Conservation (phyloP, 1,140 invertebrate species). For the Formica exsecta region DNA sequence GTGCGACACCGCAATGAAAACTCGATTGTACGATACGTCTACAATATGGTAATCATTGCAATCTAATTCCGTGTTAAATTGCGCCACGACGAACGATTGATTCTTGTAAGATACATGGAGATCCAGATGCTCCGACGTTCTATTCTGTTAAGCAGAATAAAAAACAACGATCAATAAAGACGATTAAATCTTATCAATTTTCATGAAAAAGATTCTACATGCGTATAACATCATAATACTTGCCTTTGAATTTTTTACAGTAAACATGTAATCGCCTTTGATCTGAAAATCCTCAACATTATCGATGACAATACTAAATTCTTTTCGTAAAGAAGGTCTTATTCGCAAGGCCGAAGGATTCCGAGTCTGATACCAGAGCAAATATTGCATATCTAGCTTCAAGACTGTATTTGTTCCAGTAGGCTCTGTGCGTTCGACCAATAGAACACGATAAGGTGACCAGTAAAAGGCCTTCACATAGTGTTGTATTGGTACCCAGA, state of each 20-base stretch:
- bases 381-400: slow-evolving; percentile 80
- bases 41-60: slow-evolving; percentile 92
- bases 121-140: slow-evolving; percentile 87
- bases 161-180: not conserved
- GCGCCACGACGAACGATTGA: slow-evolving; percentile 90
- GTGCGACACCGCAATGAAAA: slow-evolving; percentile 95
- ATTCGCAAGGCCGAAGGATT: not conserved
- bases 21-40: slow-evolving; percentile 92
- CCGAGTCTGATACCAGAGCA: not conserved
- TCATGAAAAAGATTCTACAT: not conserved
- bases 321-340: slow-evolving; percentile 7
- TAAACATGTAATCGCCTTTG: slow-evolving; percentile 94
- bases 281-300: slow-evolving; percentile 94
- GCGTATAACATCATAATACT: not conserved
- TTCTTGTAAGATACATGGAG: slow-evolving; percentile 93
- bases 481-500: slow-evolving; percentile 90
- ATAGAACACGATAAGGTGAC: slow-evolving; percentile 87
- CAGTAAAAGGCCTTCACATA: slow-evolving; percentile 93
- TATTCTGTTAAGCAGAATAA: slow-evolving; percentile 36
- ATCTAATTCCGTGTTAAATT: slow-evolving; percentile 91
- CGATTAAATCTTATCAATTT: not conserved
- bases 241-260: slow-evolving; percentile 84
- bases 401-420: slow-evolving; percentile 88
- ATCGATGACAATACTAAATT: slow-evolving; percentile 57
- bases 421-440: slow-evolving; percentile 91